Percentiles rank a stretch among this genome's conserved stretches.
Conservation (phyloP, 2,888 invertebrate species). For the Chelonus formosanus region DNA sequence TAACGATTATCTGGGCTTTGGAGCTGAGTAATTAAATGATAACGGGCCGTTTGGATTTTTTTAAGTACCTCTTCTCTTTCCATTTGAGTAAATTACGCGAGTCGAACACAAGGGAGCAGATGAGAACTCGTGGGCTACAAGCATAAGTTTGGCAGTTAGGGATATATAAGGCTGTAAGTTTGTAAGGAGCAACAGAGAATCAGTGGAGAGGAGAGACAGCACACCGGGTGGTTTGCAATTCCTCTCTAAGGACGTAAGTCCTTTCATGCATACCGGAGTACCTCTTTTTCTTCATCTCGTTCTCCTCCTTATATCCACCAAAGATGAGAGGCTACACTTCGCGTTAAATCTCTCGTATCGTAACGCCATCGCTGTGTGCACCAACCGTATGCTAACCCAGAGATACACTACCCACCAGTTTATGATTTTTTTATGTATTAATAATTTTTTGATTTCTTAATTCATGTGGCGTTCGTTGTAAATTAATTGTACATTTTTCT, state of each 20-base stretch:
- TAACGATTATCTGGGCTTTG: conserved; percentile 57
- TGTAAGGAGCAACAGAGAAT: conserved; percentile 26
- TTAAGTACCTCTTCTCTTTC: conserved; percentile 6
- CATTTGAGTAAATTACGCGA: conserved; percentile 34
- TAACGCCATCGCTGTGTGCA: conserved; percentile 34
- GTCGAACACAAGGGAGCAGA: conserved; percentile 23
- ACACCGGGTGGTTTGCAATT: conserved; percentile 45
- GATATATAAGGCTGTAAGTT: conserved; percentile 50
- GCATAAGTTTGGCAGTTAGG: conserved; percentile 60
- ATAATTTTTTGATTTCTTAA: no score
- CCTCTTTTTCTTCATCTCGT: conserved; percentile 35
- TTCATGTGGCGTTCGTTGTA: no score
- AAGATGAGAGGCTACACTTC: conserved; percentile 35
- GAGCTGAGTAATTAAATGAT: conserved; percentile 54
- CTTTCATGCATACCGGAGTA: conserved; percentile 64
- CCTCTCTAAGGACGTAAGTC: conserved; percentile 48
- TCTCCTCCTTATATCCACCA: conserved; percentile 19
- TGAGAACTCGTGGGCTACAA: conserved; percentile 35
- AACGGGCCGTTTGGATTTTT: conserved; percentile 47
- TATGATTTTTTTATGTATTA: no score
- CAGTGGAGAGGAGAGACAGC: conserved; percentile 39
- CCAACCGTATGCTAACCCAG: neutral
- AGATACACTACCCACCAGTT: no score
- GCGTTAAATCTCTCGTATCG: conserved; percentile 46
- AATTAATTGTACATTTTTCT: no score